Evolutionary conservation across 2,888 invertebrate species (phyloP), one percentile per base, ranked within the genome.

Genomic region (Listrodromus nycthemerus): DNA sequence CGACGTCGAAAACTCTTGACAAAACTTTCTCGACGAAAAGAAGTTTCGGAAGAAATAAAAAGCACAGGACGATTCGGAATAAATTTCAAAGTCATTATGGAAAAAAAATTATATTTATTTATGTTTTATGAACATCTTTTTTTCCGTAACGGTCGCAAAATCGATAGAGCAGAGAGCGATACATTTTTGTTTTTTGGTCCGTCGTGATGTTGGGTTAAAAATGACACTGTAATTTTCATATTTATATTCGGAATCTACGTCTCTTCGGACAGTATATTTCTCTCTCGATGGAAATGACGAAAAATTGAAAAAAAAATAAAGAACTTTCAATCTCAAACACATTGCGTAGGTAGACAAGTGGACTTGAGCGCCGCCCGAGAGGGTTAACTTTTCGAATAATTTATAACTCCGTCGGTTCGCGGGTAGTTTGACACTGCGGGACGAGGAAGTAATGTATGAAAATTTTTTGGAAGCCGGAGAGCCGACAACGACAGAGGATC

Each of bases 361-460:
- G 27, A 21, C 52, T 52, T 21, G 21, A 19, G 52, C 52, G 52
- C 10, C 52, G 8, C 8, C 41, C 19, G 61, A 69, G 21, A 58
- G 55, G 52, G 41, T 52, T 37, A 82, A 77, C 73, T 82, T 77
- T 67, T 58, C 50, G 61, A 61, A 67, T 71, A 69, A 67, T 73
- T 73, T 73, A 73, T 73, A 66, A 61, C 58, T 48, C 37, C 1
- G 33, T 19, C 37, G 37, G 24, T 7, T 37, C 24, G 45, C 21
- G 37, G 52, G 19, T 19, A 76, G 65, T 48, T 37, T 66, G 50
- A 61, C 61, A 58, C 37, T 33, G 30, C 61, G 58, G 37, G 73
- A 58, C 50, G 77, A 77, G 61, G 77, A 69, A 73, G 67, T 78
- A 73, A 77, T 73, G 77, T 73, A 70, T 50, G 19, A 33, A 55